Percentiles rank a stretch among this genome's conserved stretches.
Evolutionary conservation across 2,888 invertebrate genomes (phyloP).

Genomic region (Volucella inflata): DNA sequence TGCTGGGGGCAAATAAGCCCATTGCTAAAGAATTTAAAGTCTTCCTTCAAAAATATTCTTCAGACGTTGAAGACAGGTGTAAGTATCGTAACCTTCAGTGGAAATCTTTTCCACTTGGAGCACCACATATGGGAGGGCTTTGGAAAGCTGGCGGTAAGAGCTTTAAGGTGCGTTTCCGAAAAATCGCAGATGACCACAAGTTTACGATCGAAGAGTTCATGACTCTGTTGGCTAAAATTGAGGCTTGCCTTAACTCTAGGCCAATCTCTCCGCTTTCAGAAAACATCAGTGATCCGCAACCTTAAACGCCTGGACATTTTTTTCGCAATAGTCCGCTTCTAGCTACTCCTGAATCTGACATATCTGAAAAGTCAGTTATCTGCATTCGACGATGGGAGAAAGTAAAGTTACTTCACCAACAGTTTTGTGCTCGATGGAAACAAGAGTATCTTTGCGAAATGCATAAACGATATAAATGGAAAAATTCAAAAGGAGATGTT

Average conservation of each 20-base stretch:
- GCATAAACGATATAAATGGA: too few relatives aligned
- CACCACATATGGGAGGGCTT: neutral
- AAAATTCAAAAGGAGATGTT: too few relatives aligned
- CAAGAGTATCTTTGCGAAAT: too few relatives aligned
- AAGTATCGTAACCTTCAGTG: neutral
- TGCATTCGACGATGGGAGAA: too few relatives aligned
- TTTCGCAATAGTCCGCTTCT: neutral
- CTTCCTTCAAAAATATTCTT: neutral
- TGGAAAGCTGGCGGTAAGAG: constrained; percentile 18
- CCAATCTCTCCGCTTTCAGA: constrained; percentile 17
- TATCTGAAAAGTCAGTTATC: too few relatives aligned
- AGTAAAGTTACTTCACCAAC: too few relatives aligned
- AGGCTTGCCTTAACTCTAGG: constrained; percentile 2
- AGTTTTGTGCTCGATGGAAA: too few relatives aligned
- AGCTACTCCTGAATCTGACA: neutral
- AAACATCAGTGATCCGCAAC: neutral
- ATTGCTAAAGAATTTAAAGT: neutral
- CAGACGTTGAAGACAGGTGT: too few relatives aligned
- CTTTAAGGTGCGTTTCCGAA: constrained; percentile 1
- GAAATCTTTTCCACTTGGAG: neutral
- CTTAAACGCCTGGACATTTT: constrained; percentile 4
- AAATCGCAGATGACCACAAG: neutral
- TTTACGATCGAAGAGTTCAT: constrained; percentile 19
- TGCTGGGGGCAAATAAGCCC: constrained; percentile 17
- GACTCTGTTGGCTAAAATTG: neutral